Base-by-base conservation (phyloP, 2,797 vertebrate genomes). In the Cossypha niveicapilla region DNA sequence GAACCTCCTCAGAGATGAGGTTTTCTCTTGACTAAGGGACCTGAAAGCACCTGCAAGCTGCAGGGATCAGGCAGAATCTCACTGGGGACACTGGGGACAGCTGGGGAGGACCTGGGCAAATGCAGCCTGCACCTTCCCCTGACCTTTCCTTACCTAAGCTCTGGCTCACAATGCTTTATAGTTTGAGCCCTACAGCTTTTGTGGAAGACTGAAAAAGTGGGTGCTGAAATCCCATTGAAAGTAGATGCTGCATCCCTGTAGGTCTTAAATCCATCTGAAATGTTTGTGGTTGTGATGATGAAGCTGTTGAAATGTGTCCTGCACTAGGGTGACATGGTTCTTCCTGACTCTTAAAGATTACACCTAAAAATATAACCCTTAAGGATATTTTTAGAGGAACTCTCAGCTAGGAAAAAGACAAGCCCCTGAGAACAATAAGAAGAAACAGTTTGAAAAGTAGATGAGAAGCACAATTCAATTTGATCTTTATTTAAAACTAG, bases 331-430 rank as follows among this genome's bases (percentile, higher is more conserved):
- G 66, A 78, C 63, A 72, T 6, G 18, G 50, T 84, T 86, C 73
- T 90, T 93, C 90, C 75, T 93, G 78, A 63, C 85, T 86, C 88
- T 90, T 91, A 70, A 77, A 94, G 83, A 94, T 87, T 92, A 62
- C 48, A 91, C 39, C 67, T 94, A 84, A 81, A 96, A 95, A 94
- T 95, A 92, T 18, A 72, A 47, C 56, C n/a, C 63, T 45, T 70
- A 60, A 25, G 35, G 86, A 67, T 96, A 94, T 90, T 90, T 95
- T 96, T 94, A 90, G 86, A 72, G 39, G 66, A 86, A 62, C 32
- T 70, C 32, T 57, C n/a, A 73, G 35, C 70, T 60, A 56, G 34
- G 28, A 82, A 66, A 80, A 79, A 82, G 71, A 48, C 73, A 88
- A 75, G n/a, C 6, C 61, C 50, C 51, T 14, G 51, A 70, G 35